Evolutionary conservation across 2,113 vertebrate genomes (phyloP), one percentile per base, ranked within the genome.

Genomic region (Pseudopipra pipra): DNA sequence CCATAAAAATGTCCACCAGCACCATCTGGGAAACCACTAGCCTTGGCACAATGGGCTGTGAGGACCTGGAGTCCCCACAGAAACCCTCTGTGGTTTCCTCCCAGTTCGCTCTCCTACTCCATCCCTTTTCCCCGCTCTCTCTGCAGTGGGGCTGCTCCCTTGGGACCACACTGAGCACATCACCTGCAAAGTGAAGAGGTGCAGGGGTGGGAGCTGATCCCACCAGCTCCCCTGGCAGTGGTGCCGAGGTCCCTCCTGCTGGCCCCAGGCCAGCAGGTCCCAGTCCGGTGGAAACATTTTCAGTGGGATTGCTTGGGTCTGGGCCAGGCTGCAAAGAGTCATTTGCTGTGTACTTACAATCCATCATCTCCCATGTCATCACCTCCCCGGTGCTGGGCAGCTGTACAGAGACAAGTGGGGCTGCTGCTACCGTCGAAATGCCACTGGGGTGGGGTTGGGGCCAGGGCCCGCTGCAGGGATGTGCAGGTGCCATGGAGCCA

Each of bases 401-500:
- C 43, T 52, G 49, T 1, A 67, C 78, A 75, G 30, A 54, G 2
- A 21, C 31, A 10, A 22, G 16, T 0, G 0, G 33, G 49, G 41
- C 37, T 68, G 79, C 62, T 11, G 49, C 73, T 37, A 6, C 68
- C 1, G 3, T 12, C 24, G n/a, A 1, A 6, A 17, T 5, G 63
- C 25, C 0, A 0, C 63, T 25, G 41, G 46, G 20, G 3, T 35
- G 7, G 6, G 13, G 19, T 0, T 46, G 70, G 70, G 55, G 2
- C 21, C 10, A n/a, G 46, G 58, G 30, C n/a, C 5, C 5, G 11
- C 24, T 0, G 4, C 17, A 20, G 51, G 39, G 41, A 21, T 2
- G 17, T 21, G n/a, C 43, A 0, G 0, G 24, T 8, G 25, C 8
- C 27, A 8, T 1, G 6, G 37, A 66, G 58, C 30, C 1, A 3